A percentile compares a stretch with the other conserved stretches of the same genome.
Conservation (phyloP, 2,113 vertebrate species). For the Stictonetta naevosa region DNA sequence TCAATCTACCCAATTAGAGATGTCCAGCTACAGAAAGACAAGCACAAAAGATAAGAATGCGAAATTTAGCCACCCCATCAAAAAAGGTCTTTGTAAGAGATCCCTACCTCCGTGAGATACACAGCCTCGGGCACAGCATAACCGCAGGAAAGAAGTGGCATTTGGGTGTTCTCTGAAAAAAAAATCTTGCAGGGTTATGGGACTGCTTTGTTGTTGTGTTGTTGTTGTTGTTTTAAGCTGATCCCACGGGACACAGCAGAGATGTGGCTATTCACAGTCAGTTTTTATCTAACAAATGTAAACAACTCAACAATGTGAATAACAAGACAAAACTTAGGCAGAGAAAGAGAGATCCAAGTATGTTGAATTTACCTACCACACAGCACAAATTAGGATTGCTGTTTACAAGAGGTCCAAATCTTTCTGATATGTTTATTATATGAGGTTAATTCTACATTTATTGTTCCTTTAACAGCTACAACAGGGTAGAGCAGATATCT, state of each 20-base stretch:
- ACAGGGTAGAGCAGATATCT: neutral
- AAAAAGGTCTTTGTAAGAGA: neutral
- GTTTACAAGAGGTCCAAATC: neutral
- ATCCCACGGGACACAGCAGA: neutral
- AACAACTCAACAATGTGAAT: neutral
- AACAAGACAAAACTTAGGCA: neutral
- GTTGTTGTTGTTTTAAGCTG: neutral
- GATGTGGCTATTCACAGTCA: neutral
- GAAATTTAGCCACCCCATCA: neutral
- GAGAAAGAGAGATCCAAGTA: neutral
- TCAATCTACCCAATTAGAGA: neutral
- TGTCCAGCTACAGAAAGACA: neutral
- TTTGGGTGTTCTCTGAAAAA: neutral
- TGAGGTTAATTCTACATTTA: neutral
- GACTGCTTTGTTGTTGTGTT: neutral
- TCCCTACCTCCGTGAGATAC: neutral
- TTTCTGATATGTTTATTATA: neutral
- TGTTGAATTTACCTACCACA: neutral
- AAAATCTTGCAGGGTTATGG: neutral
- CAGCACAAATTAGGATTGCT: rapidly evolving
- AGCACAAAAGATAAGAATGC: neutral
- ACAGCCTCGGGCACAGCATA: neutral
- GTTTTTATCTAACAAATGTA: neutral
- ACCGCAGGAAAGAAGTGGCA: neutral
- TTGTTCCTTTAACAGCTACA: neutral